A percentile compares a stretch with the other conserved stretches of the same genome.
Evolutionary conservation across 37 sponge, comb jelly and placozoan genomes (phyloP).

Genomic region (Theonella swinhoei): DNA sequence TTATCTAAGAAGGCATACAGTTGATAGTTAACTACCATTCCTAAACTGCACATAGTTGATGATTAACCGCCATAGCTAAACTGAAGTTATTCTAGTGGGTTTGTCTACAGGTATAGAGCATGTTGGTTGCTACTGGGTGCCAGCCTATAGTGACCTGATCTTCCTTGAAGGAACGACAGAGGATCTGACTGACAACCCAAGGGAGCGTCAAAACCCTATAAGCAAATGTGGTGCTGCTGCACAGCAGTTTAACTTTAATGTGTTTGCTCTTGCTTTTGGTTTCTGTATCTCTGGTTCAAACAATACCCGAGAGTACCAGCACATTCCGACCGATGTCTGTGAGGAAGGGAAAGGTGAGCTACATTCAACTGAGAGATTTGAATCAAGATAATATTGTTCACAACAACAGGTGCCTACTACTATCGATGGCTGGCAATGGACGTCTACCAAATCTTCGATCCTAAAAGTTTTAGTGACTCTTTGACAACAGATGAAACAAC

Average conservation of each 20-base stretch:
- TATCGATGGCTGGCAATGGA: background rate
- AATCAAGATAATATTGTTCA: too few relatives aligned
- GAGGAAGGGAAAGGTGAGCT: background rate
- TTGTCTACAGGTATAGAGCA: constrained; percentile 14
- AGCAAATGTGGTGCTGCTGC: constrained; percentile 23
- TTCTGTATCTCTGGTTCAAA: constrained; percentile 71
- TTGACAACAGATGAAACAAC: too few relatives aligned
- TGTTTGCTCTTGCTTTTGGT: constrained; percentile 34
- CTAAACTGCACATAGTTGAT: too few relatives aligned
- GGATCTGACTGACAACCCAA: background rate
- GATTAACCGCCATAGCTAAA: background rate
- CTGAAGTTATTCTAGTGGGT: too few relatives aligned
- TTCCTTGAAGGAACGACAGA: background rate
- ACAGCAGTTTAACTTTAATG: background rate
- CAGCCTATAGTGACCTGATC: background rate
- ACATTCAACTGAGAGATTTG: too few relatives aligned
- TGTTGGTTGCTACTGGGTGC: constrained; percentile 48
- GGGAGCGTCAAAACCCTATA: constrained; percentile 2
- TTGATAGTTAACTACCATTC: background rate
- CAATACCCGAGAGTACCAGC: constrained; percentile 17
- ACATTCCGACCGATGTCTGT: background rate
- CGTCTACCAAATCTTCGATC: background rate
- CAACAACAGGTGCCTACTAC: background rate
- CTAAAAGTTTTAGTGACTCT: background rate
- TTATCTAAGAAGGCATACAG: background rate